Evolutionary conservation across 2,797 vertebrate genomes (phyloP).

Genomic region (Semaprochilodus insignis): DNA sequence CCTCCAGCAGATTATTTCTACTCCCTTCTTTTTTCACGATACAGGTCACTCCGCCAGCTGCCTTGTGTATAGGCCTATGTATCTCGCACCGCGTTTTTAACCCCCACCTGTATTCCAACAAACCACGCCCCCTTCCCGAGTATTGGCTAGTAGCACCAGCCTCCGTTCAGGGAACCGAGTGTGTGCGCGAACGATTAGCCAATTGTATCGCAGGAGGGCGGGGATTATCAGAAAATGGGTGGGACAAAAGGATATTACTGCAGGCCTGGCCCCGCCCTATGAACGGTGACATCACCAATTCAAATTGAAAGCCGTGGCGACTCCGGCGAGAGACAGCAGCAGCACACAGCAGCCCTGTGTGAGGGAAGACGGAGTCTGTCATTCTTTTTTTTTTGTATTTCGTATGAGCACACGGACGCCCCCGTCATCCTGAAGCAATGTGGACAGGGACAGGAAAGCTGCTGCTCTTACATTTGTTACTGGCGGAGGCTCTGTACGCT

Average conservation of each 20-base stretch:
- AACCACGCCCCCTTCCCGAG: background rate
- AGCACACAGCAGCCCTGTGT: background rate
- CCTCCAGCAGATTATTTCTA: constrained; percentile 52
- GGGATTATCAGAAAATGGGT: background rate
- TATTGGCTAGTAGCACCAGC: background rate
- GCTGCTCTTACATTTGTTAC: constrained; percentile 77
- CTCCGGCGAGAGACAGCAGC: constrained; percentile 12
- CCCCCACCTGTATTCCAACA: background rate
- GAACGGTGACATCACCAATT: constrained; percentile 72
- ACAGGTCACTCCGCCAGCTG: constrained; percentile 45
- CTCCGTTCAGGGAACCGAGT: background rate
- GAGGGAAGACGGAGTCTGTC: constrained; percentile 43
- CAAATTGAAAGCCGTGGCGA: constrained; percentile 57
- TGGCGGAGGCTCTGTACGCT: constrained; percentile 73
- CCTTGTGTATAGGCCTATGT: background rate
- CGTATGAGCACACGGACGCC: constrained; percentile 62
- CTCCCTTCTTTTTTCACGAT: constrained; percentile 16
- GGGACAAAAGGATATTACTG: background rate
- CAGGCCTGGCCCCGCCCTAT: constrained; percentile 72
- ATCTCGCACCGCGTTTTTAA: background rate
- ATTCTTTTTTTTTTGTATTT: constrained; percentile 34
- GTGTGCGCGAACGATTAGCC: background rate
- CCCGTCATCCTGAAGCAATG: constrained; percentile 75
- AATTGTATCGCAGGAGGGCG: background rate
- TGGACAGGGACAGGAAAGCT: constrained; percentile 78